Evolutionary conservation across 2,797 vertebrate genomes (phyloP).

Genomic region (Chanos chanos): DNA sequence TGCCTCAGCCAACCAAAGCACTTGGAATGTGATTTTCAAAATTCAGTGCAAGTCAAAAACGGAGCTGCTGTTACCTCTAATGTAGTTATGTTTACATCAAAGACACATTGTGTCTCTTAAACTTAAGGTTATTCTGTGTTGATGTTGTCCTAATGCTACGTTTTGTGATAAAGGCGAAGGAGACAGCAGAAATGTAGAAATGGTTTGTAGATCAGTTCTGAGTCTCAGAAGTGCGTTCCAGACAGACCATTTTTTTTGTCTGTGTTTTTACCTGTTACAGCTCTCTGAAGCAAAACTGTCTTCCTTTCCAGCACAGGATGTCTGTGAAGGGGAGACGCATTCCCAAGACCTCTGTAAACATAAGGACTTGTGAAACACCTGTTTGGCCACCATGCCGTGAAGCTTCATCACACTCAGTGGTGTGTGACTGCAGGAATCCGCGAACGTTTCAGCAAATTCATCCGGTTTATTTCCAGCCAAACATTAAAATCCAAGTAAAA

Average conservation of each 20-base stretch:
- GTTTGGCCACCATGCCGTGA: not conserved
- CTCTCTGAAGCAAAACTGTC: not conserved
- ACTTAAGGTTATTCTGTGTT: not conserved
- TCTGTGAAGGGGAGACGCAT: not conserved
- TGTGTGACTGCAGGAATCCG: conserved; percentile 1
- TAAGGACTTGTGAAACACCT: conserved; percentile 11
- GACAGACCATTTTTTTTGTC: conserved; percentile 1
- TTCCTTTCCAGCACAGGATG: not conserved
- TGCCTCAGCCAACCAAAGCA: not conserved
- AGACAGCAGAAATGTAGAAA: not conserved
- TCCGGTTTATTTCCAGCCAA: not conserved
- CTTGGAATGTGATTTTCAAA: not conserved
- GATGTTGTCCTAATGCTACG: not conserved
- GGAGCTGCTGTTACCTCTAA: not conserved
- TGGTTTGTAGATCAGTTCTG: not conserved
- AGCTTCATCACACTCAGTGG: not conserved
- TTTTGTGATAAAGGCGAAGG: not conserved
- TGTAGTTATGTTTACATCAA: too few relatives aligned
- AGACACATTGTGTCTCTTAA: not conserved
- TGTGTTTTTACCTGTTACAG: conserved; percentile 8
- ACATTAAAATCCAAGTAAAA: too few relatives aligned
- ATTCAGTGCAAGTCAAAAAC: not conserved
- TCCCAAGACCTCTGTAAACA: not conserved
- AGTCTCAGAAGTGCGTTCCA: not conserved
- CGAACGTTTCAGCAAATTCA: conserved; percentile 4